Evolutionary conservation across 2,797 vertebrate species (phyloP), one percentile per base, ranked within the genome.

Genomic region (Pampus argenteus): DNA sequence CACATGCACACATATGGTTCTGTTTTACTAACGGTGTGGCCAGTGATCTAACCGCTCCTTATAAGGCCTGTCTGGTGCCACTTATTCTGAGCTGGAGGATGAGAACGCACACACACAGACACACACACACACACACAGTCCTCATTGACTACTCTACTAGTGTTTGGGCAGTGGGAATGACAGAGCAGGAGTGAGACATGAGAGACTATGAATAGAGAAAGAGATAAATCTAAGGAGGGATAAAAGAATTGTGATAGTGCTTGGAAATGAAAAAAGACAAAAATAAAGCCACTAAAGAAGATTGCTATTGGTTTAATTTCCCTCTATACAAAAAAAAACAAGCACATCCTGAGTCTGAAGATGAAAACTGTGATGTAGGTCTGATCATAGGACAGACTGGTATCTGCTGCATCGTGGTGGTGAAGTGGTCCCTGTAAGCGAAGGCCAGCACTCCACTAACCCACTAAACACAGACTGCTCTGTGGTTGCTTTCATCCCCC

Each of bases 1-100:
- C 47, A 67, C 67, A 63, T 40, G 28, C 55, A 64, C 85, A 90
- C 92, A 93, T 86, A 92, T 90, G 88, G 89, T 91, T 90, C 85
- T 92, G 83, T 90, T 93, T 91, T 91, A 82, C 88, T 78, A 82
- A 91, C 89, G 79, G 89, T 91, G 91, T 90, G 86, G 91, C 87
- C 89, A 88, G 85, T 93, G 92, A 93, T 92, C 92, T 91, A 93
- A 91, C 88, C 90, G 59, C 74, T 93, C 91, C 92, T 88, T 92
- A 92, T 91, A 93, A 91, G 92, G 91, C 84, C 88, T 81, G 92
- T 92, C 89, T 93, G 92, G 90, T 92, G 91, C 91, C 92, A 93
- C 91, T 93, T 92, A 91, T 91, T 91, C 91, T 91, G 86, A 88
- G 90, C 81, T 45, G 52, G 76, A 84, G 81, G 74, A 89, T 82